phyloP scores from a whole-genome alignment of 2,888 invertebrate genomes.

The Cordilura impudica region DNA sequence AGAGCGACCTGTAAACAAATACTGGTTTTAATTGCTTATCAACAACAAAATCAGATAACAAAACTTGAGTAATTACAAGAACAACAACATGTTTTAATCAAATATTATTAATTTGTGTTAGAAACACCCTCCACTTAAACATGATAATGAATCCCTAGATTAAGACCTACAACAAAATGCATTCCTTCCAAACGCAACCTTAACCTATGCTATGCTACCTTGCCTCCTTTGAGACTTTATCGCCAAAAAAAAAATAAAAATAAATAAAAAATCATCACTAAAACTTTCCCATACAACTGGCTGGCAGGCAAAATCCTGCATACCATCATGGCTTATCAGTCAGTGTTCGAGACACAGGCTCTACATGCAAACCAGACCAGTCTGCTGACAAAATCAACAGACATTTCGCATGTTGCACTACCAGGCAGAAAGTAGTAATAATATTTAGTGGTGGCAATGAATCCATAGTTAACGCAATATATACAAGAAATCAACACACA shows the following conservation, averaged over 20 bases:
- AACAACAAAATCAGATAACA: too few species aligned
- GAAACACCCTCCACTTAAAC: conserved; percentile 9
- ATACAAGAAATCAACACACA: neutral
- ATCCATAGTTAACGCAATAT: conserved; percentile 18
- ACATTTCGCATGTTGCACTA: conserved; percentile 54
- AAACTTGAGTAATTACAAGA: too few species aligned
- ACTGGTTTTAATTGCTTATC: too few species aligned
- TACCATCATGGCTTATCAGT: conserved; percentile 27
- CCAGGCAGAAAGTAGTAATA: conserved; percentile 21
- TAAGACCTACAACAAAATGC: conserved; percentile 18
- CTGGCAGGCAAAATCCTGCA: neutral
- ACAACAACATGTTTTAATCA: too few species aligned
- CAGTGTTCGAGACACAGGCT: conserved; percentile 42
- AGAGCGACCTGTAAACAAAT: neutral
- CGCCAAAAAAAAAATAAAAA: neutral
- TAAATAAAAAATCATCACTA: neutral
- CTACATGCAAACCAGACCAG: conserved; percentile 30
- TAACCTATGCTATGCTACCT: neutral
- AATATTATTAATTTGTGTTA: neutral
- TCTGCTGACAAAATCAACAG: conserved; percentile 15
- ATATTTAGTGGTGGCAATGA: conserved; percentile 58
- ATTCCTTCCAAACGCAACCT: neutral
- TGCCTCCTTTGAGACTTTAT: neutral
- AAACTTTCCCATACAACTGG: neutral
- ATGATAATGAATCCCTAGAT: conserved; percentile 32